Evolutionary conservation across 2,797 vertebrate species (phyloP).

Genomic region (Thamnophis elegans): DNA sequence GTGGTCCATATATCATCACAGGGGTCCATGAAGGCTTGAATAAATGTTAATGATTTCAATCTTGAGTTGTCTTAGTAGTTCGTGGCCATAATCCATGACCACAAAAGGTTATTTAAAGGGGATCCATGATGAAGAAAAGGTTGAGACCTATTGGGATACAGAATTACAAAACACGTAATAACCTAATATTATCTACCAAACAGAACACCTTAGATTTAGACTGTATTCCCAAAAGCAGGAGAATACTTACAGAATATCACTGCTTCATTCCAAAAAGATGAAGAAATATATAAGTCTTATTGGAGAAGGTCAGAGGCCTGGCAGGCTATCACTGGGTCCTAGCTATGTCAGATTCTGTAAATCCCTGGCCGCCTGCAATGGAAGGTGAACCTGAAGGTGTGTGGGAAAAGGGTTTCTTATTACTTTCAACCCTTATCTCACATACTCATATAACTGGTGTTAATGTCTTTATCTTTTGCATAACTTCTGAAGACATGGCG

Average conservation of each 20-base stretch:
- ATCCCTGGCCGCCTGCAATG: neutral
- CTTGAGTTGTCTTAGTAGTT: neutral
- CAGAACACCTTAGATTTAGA: neutral
- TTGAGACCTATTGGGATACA: neutral
- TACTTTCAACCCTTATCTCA: slow-evolving; percentile 61
- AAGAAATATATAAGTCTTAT: neutral
- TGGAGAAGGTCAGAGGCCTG: neutral
- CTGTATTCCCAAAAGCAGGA: neutral
- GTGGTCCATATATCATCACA: neutral
- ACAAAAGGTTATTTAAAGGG: neutral
- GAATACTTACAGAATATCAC: neutral
- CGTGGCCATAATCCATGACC: neutral
- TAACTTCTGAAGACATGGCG: slow-evolving; percentile 50
- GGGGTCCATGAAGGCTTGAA: neutral
- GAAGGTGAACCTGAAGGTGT: slow-evolving; percentile 47
- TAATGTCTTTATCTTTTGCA: slow-evolving; percentile 57
- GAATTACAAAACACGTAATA: neutral
- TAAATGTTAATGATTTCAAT: neutral
- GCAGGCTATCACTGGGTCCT: neutral
- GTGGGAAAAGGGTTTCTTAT: slow-evolving; percentile 50
- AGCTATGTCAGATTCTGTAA: neutral
- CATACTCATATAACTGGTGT: slow-evolving; percentile 56
- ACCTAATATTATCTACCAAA: neutral
- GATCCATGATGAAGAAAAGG: neutral
- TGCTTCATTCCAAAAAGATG: neutral